These are phyloP conservation scores for Microplitis manilae DNA, from an alignment of 2,888 invertebrate species.

Conservation along the genomic window DNA sequence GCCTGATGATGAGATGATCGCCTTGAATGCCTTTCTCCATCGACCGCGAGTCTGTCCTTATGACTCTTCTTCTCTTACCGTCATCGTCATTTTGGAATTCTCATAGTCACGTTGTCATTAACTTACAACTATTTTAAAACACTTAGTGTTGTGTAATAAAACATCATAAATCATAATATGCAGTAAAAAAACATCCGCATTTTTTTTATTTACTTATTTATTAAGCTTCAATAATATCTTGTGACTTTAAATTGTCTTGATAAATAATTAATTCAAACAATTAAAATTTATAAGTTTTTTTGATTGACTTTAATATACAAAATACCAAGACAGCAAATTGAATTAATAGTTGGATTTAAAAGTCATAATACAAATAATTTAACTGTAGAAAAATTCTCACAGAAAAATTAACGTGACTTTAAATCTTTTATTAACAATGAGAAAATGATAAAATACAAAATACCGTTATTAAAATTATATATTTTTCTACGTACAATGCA, in stretches of 20 bases:
- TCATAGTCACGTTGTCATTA: conserved; percentile 32
- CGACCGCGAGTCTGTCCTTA: conserved; percentile 4
- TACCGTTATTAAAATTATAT: neutral
- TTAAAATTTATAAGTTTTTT: neutral
- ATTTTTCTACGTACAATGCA: neutral
- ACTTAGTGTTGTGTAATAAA: conserved; percentile 18
- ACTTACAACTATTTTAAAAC: neutral
- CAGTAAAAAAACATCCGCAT: conserved; percentile 21
- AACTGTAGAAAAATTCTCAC: neutral
- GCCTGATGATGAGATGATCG: conserved; percentile 28
- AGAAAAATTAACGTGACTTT: neutral
- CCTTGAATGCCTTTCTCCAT: conserved; percentile 41
- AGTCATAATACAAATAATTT: neutral
- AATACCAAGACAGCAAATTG: neutral
- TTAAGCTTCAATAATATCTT: neutral
- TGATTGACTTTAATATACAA: neutral
- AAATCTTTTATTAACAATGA: neutral
- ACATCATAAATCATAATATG: conserved; percentile 2
- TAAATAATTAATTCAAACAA: neutral
- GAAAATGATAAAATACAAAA: neutral
- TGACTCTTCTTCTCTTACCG: conserved; percentile 15
- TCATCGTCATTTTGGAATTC: conserved; percentile 22
- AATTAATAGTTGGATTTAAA: neutral
- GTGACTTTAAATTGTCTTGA: neutral
- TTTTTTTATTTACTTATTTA: neutral